Conservation (phyloP, 2,888 invertebrate species). For the Nomada fucata region DNA sequence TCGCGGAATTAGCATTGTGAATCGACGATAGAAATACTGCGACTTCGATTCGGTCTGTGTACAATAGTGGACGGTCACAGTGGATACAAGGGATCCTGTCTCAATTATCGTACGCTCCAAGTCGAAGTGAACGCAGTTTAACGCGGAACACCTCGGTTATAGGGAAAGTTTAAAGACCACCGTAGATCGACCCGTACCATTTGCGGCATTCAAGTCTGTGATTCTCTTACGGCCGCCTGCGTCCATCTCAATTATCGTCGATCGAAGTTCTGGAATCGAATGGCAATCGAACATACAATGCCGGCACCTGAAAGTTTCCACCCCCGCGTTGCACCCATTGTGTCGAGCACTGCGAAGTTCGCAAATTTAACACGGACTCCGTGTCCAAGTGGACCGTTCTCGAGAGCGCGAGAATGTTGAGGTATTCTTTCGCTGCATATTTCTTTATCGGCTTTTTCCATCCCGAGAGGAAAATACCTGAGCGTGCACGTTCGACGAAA, state of each 20-base stretch:
- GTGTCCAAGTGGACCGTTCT: background rate
- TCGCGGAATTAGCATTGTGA: slow-evolving; percentile 7
- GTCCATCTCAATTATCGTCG: background rate
- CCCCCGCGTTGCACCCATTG: background rate
- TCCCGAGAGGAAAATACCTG: background rate
- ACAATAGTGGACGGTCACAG: background rate
- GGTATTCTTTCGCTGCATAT: background rate
- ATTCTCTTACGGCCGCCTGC: background rate
- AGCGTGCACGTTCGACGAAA: slow-evolving; percentile 25
- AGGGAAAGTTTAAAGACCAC: background rate
- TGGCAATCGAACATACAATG: background rate
- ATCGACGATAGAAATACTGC: too few species aligned
- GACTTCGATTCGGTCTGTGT: background rate
- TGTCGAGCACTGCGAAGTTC: background rate
- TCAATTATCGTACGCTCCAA: background rate
- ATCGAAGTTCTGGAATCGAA: background rate
- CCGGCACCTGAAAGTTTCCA: background rate
- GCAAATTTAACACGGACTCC: background rate
- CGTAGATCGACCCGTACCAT: background rate
- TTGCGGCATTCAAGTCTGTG: background rate
- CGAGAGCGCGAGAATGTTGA: background rate
- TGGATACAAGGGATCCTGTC: background rate
- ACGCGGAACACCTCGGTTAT: background rate
- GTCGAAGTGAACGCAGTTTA: background rate
- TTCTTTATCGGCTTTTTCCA: background rate